A percentile compares a stretch with the other conserved stretches of the same genome.
Conservation (phyloP, 1,140 invertebrate genomes). For the Neuroterus valhalla region DNA sequence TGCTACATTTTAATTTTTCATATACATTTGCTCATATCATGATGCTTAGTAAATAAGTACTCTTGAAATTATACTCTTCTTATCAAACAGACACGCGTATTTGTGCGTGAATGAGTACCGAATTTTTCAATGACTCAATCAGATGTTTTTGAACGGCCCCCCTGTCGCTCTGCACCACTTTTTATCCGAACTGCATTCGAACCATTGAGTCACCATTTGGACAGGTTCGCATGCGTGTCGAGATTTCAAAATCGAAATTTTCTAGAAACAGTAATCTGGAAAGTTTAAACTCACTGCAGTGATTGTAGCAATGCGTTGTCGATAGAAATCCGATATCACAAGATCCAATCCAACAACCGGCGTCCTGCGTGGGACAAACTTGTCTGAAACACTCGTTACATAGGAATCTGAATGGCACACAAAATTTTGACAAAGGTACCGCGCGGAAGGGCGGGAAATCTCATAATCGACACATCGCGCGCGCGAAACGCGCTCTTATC, state of each 20-base stretch:
- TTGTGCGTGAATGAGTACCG: background rate
- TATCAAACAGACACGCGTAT: background rate
- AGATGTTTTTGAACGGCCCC: conserved; percentile 12
- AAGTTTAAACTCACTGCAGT: conserved; percentile 43
- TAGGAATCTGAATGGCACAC: conserved; percentile 37
- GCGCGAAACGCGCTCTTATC: conserved; percentile 36
- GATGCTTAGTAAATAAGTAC: too few species aligned
- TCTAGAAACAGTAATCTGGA: background rate
- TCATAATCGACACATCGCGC: conserved; percentile 47
- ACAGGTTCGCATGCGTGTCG: conserved; percentile 21
- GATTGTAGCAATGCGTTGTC: conserved; percentile 34
- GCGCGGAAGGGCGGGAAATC: conserved; percentile 45
- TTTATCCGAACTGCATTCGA: background rate
- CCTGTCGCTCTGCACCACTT: background rate
- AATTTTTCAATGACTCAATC: conserved; percentile 16
- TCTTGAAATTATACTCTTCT: too few species aligned
- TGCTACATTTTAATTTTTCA: too few species aligned
- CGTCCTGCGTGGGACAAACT: conserved; percentile 54
- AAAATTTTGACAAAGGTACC: conserved; percentile 19
- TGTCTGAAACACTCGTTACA: conserved; percentile 41
- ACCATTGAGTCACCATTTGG: background rate
- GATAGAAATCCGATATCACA: conserved; percentile 56
- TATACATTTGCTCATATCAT: too few species aligned
- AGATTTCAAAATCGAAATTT: conserved; percentile 19
- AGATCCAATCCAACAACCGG: conserved; percentile 57